These are phyloP conservation scores for Meloidogyne chitwoodi DNA, from an alignment of 1,140 invertebrate species.

Conservation along the genomic window DNA sequence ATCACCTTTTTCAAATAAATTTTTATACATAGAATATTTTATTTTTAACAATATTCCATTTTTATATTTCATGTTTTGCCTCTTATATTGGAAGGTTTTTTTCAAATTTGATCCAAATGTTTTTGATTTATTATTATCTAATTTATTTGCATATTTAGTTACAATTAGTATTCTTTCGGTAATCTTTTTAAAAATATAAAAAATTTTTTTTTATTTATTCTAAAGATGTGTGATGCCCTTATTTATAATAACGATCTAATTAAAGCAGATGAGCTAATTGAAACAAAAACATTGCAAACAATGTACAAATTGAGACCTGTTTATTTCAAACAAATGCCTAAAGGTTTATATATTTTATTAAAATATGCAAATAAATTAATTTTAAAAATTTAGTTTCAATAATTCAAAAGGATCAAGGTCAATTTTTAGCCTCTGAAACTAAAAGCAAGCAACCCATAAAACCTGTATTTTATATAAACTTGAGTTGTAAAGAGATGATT, in stretches of 20 bases:
- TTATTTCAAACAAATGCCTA: neutral
- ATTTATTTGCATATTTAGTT: too few species aligned
- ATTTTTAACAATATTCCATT: too few species aligned
- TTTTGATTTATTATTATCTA: too few species aligned
- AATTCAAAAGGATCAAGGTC: neutral
- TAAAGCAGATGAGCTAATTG: neutral
- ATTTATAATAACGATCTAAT: neutral
- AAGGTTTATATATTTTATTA: neutral
- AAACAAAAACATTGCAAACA: neutral
- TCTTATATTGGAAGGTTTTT: too few species aligned
- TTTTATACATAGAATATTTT: too few species aligned
- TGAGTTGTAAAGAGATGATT: neutral
- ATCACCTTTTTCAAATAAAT: too few species aligned
- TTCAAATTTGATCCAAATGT: too few species aligned
- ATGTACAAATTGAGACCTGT: neutral
- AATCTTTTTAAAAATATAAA: too few species aligned
- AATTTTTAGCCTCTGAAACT: neutral
- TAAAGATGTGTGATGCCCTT: neutral
- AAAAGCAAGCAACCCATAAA: neutral
- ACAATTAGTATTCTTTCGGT: too few species aligned
- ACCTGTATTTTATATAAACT: neutral
- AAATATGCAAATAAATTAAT: too few species aligned
- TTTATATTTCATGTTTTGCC: too few species aligned
- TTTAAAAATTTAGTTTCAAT: too few species aligned
- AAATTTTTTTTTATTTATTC: neutral